Base-by-base conservation (phyloP, 1,140 invertebrate species). In the Sinonovacula constricta region DNA sequence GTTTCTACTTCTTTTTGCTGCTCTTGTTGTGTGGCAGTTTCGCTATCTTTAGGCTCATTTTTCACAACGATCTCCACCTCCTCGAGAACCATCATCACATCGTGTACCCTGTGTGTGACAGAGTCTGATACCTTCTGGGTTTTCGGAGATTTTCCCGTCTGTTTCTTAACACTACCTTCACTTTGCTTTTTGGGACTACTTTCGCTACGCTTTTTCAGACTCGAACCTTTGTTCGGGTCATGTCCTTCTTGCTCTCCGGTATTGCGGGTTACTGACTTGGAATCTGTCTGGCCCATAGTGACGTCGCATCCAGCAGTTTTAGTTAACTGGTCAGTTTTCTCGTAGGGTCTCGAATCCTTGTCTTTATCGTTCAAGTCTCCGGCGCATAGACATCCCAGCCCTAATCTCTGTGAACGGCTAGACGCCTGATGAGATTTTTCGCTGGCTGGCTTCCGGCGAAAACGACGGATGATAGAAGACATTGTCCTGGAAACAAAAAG, bases 401-500 rank as follows among this genome's bases (percentile, higher is more conserved):
- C 7, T n/a, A 39, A 56, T 31, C 15, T 34, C 18, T 60, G 31
- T 53, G 0, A 26, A 28, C 2, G 71, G 36, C 7, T 54, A n/a
- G n/a, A n/a, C n/a, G n/a, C n/a, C n/a, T n/a, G n/a, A n/a, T n/a
- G n/a, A n/a, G n/a, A n/a, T n/a, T n/a, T 28, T n/a, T 28, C 7
- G 34, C 49, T 53, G 0, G 24, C 49, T 2, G 71, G 36, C 7
- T 54, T 63, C 18, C 59, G 15, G 0, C 71, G 60, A 28, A 74
- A 31, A n/a, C 57, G 51, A 26, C 69, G 18, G 24, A 72, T 51
- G 3, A 72, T 4, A 5, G 69, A 60, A 12, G 69, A 45, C 69
- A 72, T 72, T 12, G 34, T 28, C 59, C 69, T 72, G 68, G 60
- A 71, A 72, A 22, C 18, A 51, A 56, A 24, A 66, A 66, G 15